Base-by-base conservation (phyloP, 2,888 invertebrate species). In the Drosophila kanekoi region DNA sequence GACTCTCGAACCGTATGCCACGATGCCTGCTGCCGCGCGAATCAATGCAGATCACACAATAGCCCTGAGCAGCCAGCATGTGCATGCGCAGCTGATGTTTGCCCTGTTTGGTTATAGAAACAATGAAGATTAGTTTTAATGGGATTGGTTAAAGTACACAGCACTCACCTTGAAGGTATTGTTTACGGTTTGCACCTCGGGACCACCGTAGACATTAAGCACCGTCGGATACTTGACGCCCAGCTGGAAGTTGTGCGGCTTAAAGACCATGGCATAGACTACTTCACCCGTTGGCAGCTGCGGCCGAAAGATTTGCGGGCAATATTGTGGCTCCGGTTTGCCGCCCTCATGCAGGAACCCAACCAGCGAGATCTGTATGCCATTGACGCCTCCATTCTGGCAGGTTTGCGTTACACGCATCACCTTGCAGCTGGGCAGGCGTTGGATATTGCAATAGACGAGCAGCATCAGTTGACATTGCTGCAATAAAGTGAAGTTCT, bases 141-240 rank as follows among this genome's bases (percentile, higher is more conserved):
- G 23, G 37, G 20, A 23, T 37, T 14, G 8, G 3, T 8, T 37
- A n/a, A 37, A 23, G n/a, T 3, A 14, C 14, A 8, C 11, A 8
- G 9, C 28, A 28, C 35, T 35, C 89, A 97, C 97, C 94, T 97
- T 97, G 90, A 97, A 98, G 6, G 97, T 96, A 93, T 99, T 99
- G 58, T 97, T 97, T 67, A 99, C 99, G 40, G 98, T 95, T 93
- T 99, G 99, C 49, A 99, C 98, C 92, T 99, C 98, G 0, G 99
- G 99, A 0, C 99, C 99, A 3, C 98, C 99, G 91, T 99, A 99
- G 57, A 99, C 97, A 92, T 98, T 98, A 52, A 99, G 94, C 67
- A 99, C 96, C 14, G 98, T 98, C 1, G 99, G 99, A 93, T 98
- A 98, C 66, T 92, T 92, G n/a, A 92, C 90, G 18, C 92, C 93